A percentile compares a stretch with the other conserved stretches of the same genome.
Conservation (phyloP, 2,888 invertebrate species). For the Lepidochrysops patricia region DNA sequence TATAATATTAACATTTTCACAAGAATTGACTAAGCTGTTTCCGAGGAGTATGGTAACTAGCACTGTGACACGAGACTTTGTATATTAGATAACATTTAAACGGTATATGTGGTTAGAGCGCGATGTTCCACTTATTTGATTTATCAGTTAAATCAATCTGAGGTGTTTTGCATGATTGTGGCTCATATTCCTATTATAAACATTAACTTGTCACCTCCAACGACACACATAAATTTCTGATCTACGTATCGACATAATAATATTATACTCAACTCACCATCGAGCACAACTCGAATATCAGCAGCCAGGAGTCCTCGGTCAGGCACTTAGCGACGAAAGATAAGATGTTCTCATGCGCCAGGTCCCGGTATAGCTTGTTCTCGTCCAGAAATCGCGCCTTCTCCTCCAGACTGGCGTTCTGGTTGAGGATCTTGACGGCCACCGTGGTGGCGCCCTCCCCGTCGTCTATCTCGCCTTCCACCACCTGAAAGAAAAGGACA, state of each 20-base stretch:
- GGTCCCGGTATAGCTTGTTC: slow-evolving; percentile 80
- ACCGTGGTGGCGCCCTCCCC: slow-evolving; percentile 62
- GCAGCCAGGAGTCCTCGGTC: slow-evolving; percentile 84
- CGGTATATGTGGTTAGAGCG: too few species aligned
- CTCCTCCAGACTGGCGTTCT: slow-evolving; percentile 83
- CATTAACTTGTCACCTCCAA: too few species aligned
- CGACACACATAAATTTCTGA: too few species aligned
- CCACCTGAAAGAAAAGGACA: slow-evolving; percentile 69
- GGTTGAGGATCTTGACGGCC: slow-evolving; percentile 87
- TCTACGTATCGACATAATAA: background rate
- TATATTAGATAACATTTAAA: too few species aligned
- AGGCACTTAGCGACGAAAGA: slow-evolving; percentile 83
- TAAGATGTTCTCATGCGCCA: slow-evolving; percentile 82
- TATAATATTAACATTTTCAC: too few species aligned
- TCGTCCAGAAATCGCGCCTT: slow-evolving; percentile 87
- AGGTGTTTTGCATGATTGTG: too few species aligned
- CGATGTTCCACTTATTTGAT: too few species aligned
- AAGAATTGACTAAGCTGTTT: too few species aligned
- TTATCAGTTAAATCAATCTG: too few species aligned
- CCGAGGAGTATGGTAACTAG: too few species aligned
- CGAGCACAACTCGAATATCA: slow-evolving; percentile 84
- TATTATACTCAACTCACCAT: slow-evolving; percentile 54
- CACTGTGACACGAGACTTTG: too few species aligned
- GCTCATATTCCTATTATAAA: too few species aligned
- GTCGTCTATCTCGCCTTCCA: slow-evolving; percentile 80